These are phyloP conservation scores for Drosophila paramelanica DNA, from an alignment of 2,888 invertebrate species.

Conservation along the genomic window DNA sequence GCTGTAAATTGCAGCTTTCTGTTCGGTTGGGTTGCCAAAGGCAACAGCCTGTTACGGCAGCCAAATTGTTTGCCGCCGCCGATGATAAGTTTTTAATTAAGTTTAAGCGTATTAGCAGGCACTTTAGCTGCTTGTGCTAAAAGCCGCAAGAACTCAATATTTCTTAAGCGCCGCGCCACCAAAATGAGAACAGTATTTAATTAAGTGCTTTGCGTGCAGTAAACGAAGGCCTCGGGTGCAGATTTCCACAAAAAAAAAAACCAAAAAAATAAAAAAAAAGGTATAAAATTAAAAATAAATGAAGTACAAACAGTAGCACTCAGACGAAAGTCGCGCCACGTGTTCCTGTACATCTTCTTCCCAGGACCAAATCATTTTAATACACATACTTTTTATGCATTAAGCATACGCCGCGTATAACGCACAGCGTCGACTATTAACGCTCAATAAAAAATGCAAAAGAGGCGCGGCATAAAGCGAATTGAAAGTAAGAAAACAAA, in stretches of 20 bases:
- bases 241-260: constrained; percentile 11
- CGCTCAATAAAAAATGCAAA: constrained; percentile 35
- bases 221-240: constrained; percentile 8
- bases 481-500: constrained; percentile 1
- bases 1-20: background rate
- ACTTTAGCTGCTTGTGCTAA: constrained; percentile 49
- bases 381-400: constrained; percentile 18
- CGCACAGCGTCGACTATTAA: constrained; percentile 28
- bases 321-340: constrained; percentile 15
- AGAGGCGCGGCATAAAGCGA: background rate
- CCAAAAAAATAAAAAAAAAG: constrained; percentile 7
- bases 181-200: constrained; percentile 17
- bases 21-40: constrained; percentile 32
- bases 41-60: constrained; percentile 34
- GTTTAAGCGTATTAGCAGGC: constrained; percentile 72
- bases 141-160: constrained; percentile 37
- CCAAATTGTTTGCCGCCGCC: constrained; percentile 70
- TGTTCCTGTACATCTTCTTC: background rate
- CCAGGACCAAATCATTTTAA: background rate
- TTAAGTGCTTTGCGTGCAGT: constrained; percentile 35
- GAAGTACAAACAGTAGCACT: constrained; percentile 7
- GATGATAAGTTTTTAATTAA: constrained; percentile 77
- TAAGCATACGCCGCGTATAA: constrained; percentile 38
- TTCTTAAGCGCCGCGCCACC: constrained; percentile 26
- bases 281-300: constrained; percentile 20